These are phyloP conservation scores for Axis porcinus DNA, from an alignment of 2,113 vertebrate genomes.

Conservation along the genomic window DNA sequence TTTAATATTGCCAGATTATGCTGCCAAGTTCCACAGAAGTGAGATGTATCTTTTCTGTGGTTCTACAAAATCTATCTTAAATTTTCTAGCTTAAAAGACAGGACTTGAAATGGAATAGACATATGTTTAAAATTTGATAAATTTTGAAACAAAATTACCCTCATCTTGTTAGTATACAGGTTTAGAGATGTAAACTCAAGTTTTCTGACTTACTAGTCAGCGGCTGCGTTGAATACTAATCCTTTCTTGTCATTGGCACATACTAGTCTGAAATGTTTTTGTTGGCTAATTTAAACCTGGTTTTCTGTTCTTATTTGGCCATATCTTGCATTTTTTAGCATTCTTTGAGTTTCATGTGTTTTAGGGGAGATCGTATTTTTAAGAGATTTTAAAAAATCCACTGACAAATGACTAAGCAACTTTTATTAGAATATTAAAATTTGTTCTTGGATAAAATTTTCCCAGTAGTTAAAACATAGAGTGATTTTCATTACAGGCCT, in stretches of 20 bases:
- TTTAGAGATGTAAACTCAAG: neutral
- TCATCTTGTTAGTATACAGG: neutral
- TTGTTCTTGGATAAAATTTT: neutral
- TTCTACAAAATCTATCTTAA: neutral
- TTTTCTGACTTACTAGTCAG: neutral
- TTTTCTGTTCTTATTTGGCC: neutral
- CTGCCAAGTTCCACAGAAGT: neutral
- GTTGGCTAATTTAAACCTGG: neutral
- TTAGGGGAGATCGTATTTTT: neutral
- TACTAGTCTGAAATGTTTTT: neutral
- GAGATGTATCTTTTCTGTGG: neutral
- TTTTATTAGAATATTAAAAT: neutral
- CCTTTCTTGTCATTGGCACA: neutral
- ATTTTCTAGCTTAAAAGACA: neutral
- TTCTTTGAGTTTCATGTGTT: constrained; percentile 2
- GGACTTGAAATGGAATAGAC: neutral
- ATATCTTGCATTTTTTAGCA: neutral
- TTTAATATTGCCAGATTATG: neutral
- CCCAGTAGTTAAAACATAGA: neutral
- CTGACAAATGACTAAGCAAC: neutral
- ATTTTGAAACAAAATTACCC: neutral
- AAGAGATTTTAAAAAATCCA: neutral
- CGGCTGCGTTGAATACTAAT: neutral
- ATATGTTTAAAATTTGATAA: neutral
- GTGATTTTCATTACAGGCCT: neutral